phyloP scores from a whole-genome alignment of 30 jellyfish, hydroid and myxozoan species.

The Chrysaora quinquecirrha region DNA sequence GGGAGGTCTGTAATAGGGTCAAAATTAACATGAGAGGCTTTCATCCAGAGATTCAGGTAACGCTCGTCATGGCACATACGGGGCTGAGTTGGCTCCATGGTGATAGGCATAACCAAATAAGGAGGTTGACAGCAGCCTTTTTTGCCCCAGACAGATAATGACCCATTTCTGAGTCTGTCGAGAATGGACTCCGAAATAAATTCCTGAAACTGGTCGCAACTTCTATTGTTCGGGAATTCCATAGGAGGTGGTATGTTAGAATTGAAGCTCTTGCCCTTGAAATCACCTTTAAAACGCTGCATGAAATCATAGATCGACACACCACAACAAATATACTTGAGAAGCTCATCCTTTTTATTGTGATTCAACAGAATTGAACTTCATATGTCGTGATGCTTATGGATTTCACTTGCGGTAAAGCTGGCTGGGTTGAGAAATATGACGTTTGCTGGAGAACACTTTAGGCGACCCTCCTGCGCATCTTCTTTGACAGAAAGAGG shows the following conservation, averaged over 20 bases:
- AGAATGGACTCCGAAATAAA: neutral
- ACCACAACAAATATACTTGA: neutral
- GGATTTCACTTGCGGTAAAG: neutral
- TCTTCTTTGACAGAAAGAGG: no score
- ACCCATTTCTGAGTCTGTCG: slow-evolving; percentile 8
- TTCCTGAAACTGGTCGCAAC: no score
- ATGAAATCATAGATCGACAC: slow-evolving; percentile 3
- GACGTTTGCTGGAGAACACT: slow-evolving; percentile 5
- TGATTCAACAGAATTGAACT: neutral
- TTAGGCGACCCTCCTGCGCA: no score
- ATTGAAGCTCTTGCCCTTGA: no score
- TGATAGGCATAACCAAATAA: neutral
- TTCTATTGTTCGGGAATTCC: no score
- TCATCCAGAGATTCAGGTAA: no score
- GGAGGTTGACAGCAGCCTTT: slow-evolving; percentile 18
- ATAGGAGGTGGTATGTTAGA: no score
- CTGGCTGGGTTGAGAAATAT: neutral
- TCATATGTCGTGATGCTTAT: neutral
- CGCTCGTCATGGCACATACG: slow-evolving; percentile 23
- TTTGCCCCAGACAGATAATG: slow-evolving; percentile 19
- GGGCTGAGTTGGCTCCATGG: slow-evolving; percentile 9
- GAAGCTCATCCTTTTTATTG: neutral
- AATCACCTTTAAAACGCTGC: neutral
- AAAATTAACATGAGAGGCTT: neutral
- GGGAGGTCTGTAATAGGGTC: slow-evolving; percentile 9